phyloP scores from a whole-genome alignment of 1,140 invertebrate species.

The Drosophila azteca region DNA sequence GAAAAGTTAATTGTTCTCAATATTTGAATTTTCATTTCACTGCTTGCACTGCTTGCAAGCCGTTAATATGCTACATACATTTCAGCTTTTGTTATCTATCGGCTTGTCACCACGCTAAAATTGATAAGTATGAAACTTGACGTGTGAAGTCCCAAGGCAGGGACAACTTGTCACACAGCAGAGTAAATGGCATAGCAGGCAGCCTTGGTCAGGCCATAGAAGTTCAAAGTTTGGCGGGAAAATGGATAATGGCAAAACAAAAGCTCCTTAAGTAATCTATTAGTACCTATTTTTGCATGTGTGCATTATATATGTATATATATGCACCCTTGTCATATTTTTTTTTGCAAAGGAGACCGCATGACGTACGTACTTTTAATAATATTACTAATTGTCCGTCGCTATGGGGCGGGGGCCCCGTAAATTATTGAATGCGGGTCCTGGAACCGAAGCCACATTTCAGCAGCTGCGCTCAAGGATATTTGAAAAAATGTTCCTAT shows the following conservation, averaged over 20 bases:
- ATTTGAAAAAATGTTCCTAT: conserved; percentile 40
- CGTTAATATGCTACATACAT: too few relatives aligned
- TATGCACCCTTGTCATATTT: conserved; percentile 6
- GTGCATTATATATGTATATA: too few relatives aligned
- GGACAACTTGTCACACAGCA: not conserved
- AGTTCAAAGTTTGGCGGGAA: not conserved
- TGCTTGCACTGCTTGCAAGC: not conserved
- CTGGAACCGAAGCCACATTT: conserved; percentile 20
- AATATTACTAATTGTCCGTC: conserved; percentile 22
- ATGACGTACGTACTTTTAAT: conserved; percentile 22
- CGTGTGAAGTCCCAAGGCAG: not conserved
- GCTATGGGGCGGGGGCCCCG: conserved; percentile 7
- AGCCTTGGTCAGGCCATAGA: not conserved
- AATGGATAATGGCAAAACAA: not conserved
- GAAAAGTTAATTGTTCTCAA: not conserved
- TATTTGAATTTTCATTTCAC: not conserved
- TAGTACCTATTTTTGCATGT: too few relatives aligned
- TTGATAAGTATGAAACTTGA: too few relatives aligned
- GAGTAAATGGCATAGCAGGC: not conserved
- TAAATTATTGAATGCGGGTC: conserved; percentile 51
- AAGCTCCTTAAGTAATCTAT: not conserved
- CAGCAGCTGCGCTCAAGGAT: conserved; percentile 63
- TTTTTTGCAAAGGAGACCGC: conserved; percentile 27
- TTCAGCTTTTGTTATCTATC: too few relatives aligned
- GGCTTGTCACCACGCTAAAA: too few relatives aligned